Conservation (phyloP, 2,888 invertebrate genomes). For the Steinernema hermaphroditum region DNA sequence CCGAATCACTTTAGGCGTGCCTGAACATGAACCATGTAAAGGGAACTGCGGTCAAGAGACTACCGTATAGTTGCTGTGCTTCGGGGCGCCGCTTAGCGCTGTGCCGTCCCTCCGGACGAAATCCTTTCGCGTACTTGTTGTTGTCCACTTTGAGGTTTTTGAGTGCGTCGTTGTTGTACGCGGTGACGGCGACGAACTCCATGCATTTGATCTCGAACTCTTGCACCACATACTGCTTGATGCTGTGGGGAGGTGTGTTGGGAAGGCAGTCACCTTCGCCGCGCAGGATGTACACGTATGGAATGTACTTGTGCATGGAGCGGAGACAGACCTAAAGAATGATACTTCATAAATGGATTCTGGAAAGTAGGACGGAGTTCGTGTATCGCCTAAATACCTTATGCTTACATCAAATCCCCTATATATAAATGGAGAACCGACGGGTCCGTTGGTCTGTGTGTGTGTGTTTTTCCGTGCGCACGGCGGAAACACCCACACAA, state of each 20-base stretch:
- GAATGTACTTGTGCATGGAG: slow-evolving; percentile 14
- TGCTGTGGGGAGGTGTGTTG: background rate
- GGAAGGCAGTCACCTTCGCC: background rate
- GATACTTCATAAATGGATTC: no score
- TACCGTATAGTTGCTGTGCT: background rate
- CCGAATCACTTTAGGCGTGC: no score
- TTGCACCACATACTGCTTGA: background rate
- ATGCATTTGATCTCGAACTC: background rate
- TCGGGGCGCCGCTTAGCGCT: background rate
- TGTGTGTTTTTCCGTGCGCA: no score
- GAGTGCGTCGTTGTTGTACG: slow-evolving; percentile 3
- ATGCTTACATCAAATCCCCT: no score
- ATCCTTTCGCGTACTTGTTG: slow-evolving; percentile 21
- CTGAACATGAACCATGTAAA: no score
- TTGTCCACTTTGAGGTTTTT: slow-evolving; percentile 8
- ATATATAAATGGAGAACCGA: no score
- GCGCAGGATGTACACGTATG: background rate
- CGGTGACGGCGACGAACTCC: slow-evolving; percentile 19
- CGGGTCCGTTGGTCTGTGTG: no score
- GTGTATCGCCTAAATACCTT: no score
- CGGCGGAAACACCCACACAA: no score
- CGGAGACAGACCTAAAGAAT: background rate
- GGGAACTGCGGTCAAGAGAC: background rate
- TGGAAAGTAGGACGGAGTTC: no score
- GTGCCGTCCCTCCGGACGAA: background rate